These are phyloP conservation scores for Villa cingulata DNA, from an alignment of 2,888 invertebrate species.

Conservation along the genomic window DNA sequence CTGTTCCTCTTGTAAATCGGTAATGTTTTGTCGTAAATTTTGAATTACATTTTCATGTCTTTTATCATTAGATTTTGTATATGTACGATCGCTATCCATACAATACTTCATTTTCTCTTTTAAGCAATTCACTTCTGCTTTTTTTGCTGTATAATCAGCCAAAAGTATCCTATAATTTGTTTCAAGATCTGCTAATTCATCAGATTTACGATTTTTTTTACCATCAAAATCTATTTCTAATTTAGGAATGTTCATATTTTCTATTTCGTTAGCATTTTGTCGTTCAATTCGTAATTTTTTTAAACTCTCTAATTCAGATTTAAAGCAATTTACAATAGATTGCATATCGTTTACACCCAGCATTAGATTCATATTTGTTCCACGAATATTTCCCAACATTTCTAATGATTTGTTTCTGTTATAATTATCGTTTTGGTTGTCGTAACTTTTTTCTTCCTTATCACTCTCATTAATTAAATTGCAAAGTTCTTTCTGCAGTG, in stretches of 20 bases:
- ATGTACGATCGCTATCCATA: not conserved
- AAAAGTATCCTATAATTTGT: constrained; percentile 28
- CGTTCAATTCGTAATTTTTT: not conserved
- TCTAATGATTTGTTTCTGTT: not conserved
- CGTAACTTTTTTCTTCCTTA: not conserved
- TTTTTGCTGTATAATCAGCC: constrained; percentile 26
- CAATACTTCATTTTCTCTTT: not conserved
- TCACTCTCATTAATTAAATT: constrained; percentile 7
- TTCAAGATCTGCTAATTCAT: constrained; percentile 25
- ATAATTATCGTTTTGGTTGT: too few relatives aligned
- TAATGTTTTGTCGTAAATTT: constrained; percentile 4
- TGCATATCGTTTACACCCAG: not conserved
- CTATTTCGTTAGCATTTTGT: too few relatives aligned
- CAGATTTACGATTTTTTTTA: not conserved
- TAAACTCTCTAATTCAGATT: not conserved
- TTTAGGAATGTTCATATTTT: too few relatives aligned
- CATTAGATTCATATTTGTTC: not conserved
- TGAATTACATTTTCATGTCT: constrained; percentile 6
- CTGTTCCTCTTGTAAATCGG: constrained; percentile 26
- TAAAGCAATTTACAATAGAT: not conserved
- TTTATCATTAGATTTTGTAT: not conserved
- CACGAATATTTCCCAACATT: not conserved
- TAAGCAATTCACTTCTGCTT: constrained; percentile 23
- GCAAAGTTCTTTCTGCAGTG: constrained; percentile 11
- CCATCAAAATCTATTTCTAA: too few relatives aligned